Percentiles rank a stretch among this genome's conserved stretches.
These are phyloP conservation scores for Carterocephalus palaemon DNA, from an alignment of 2,888 invertebrate species.

Conservation along the genomic window DNA sequence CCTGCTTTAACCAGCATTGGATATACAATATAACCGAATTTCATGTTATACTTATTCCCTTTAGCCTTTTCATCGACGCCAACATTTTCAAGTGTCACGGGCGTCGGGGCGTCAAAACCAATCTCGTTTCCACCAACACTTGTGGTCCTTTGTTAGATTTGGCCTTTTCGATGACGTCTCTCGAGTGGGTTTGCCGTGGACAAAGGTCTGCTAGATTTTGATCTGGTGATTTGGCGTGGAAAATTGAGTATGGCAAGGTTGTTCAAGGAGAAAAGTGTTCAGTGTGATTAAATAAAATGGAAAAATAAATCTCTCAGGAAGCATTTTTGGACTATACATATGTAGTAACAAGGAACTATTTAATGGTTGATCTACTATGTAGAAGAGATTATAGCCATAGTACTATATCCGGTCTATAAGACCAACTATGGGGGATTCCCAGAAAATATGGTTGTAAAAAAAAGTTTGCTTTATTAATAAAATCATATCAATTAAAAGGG, in stretches of 20 bases:
- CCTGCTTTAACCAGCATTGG: conserved; percentile 3
- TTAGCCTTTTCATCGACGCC: conserved; percentile 22
- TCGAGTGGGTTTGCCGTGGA: conserved; percentile 38
- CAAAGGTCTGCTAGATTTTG: conserved; percentile 33
- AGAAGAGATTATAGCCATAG: too few species aligned
- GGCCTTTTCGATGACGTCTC: conserved; percentile 45
- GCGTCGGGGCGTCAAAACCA: conserved; percentile 56
- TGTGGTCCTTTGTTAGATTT: conserved; percentile 46
- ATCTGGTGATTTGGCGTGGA: conserved; percentile 22
- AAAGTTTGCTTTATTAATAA: too few species aligned
- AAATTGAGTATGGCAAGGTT: conserved; percentile 9
- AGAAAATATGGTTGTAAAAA: too few species aligned
- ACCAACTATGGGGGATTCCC: too few species aligned
- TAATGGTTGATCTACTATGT: too few species aligned
- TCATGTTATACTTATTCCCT: too few species aligned
- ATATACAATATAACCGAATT: background rate
- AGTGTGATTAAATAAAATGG: background rate
- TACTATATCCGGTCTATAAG: too few species aligned
- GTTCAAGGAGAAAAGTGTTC: background rate
- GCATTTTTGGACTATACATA: too few species aligned
- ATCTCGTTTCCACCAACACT: conserved; percentile 38
- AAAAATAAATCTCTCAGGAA: background rate
- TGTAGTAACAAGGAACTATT: too few species aligned
- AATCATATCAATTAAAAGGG: too few species aligned
- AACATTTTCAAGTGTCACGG: conserved; percentile 44